Evolutionary conservation across 2,113 vertebrate genomes (phyloP), one percentile per base, ranked within the genome.

Genomic region (Engystomops pustulosus): DNA sequence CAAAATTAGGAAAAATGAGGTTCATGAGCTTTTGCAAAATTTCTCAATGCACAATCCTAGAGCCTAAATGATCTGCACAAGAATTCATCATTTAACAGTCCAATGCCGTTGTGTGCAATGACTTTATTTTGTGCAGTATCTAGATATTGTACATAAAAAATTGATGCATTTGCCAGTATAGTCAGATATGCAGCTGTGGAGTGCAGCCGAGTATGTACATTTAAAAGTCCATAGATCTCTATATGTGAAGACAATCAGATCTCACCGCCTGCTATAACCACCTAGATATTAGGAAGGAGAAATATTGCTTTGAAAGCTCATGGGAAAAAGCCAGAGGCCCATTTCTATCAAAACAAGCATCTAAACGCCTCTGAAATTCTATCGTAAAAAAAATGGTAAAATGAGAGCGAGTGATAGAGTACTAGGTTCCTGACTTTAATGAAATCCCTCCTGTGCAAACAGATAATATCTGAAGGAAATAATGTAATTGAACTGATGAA

Each of bases 401-500:
- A 67, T 67, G 32, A 67, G 32, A 67, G 15, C 30, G 30, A 34
- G 62, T 67, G 62, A 67, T 67, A 34, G 17, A 67, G 17, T 8
- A 36, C 62, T 18, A 36, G 32, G 17, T 67, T 67, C 62, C 2
- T 36, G 30, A 15, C 17, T 34, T 67, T 67, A 67, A 67, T 67
- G 32, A 67, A 67, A 67, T 67, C 62, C 32, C 27, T 34, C 62
- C 62, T 36, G 62, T 20, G 30, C 62, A 67, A 36, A 67, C 20
- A 67, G 62, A 67, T 36, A 67, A 67, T 67, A 67, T 67, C 62
- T 67, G 62, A 20, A 67, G 62, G 62, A 67, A 36, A 67, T 67
- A 67, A 18, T 36, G 30, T 67, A 67, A 67, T 67, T 36, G 62
- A 67, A 67, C 17, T 67, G 62, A 36, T 67, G 32, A 36, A 67